phyloP scores from a whole-genome alignment of 2,797 vertebrate species.

The Halcyon leucocephala region DNA sequence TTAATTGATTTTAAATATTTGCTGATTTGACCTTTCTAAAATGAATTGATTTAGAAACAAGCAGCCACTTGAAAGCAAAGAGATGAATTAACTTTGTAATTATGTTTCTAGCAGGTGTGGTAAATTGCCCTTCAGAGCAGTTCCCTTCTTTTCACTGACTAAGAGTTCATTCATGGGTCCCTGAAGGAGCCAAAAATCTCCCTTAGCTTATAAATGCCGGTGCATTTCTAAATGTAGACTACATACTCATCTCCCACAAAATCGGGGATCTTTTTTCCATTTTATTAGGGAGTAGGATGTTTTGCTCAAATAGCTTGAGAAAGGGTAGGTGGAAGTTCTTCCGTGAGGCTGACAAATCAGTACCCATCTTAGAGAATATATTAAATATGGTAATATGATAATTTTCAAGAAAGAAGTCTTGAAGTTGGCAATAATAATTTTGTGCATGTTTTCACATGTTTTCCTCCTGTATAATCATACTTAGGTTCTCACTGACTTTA shows the following conservation, averaged over 20 bases:
- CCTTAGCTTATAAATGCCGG: neutral
- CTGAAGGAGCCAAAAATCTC: neutral
- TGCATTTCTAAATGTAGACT: neutral
- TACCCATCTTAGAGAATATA: neutral
- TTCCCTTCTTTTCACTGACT: neutral
- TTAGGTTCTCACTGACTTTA: neutral
- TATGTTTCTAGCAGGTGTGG: neutral
- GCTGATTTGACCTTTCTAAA: neutral
- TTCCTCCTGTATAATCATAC: neutral
- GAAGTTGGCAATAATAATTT: neutral
- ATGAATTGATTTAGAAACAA: neutral
- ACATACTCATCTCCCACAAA: neutral
- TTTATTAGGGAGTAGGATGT: neutral
- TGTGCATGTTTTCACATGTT: neutral
- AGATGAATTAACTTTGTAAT: neutral
- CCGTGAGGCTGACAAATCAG: neutral
- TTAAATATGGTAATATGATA: accelerated
- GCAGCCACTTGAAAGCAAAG: neutral
- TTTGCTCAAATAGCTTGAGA: neutral
- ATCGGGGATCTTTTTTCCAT: neutral
- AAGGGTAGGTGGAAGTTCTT: neutral
- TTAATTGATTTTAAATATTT: neutral
- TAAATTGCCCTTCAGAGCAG: neutral
- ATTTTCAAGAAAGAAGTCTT: neutral
- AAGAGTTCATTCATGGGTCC: neutral